Conservation (phyloP, 2,797 vertebrate genomes). For the Salarias fasciatus region DNA sequence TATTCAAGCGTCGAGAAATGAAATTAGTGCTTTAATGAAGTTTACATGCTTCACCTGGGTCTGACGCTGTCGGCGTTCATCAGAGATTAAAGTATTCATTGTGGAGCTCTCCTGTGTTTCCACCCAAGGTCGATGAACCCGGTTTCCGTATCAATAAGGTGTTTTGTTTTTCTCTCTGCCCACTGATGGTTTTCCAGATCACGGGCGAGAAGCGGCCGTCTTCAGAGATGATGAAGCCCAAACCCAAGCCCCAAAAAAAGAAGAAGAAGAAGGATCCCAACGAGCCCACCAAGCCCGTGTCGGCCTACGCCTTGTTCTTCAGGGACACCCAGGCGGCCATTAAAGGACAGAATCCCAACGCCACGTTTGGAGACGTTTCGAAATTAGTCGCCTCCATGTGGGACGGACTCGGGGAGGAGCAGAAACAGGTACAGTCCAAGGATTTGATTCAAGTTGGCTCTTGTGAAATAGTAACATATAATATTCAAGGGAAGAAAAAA, state of each 20-base stretch:
- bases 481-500: too few species aligned
- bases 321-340: slow-evolving; percentile 98
- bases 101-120: not conserved
- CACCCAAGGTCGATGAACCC: not conserved
- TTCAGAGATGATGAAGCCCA: slow-evolving; percentile 93
- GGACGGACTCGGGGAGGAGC: slow-evolving; percentile 97
- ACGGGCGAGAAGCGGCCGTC: slow-evolving; percentile 96
- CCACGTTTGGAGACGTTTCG: slow-evolving; percentile 97
- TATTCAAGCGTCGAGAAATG: slow-evolving; percentile 36
- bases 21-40: slow-evolving; percentile 48
- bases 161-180: slow-evolving; percentile 47
- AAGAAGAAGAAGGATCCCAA: slow-evolving; percentile 99
- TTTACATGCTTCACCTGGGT: slow-evolving; percentile 49
- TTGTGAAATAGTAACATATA: too few species aligned
- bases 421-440: slow-evolving; percentile 88
- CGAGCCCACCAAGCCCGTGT: slow-evolving; percentile 96
- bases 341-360: slow-evolving; percentile 97
- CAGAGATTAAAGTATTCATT: slow-evolving; percentile 27
- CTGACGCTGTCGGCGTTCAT: slow-evolving; percentile 31
- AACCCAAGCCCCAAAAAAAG: slow-evolving; percentile 97
- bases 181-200: slow-evolving; percentile 82
- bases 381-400: slow-evolving; percentile 99
- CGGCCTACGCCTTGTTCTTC: slow-evolving; percentile 98
- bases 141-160: slow-evolving; percentile 58
- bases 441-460: too few species aligned